Evolutionary conservation across 2,113 vertebrate species (phyloP).

Genomic region (Petromus typicus): DNA sequence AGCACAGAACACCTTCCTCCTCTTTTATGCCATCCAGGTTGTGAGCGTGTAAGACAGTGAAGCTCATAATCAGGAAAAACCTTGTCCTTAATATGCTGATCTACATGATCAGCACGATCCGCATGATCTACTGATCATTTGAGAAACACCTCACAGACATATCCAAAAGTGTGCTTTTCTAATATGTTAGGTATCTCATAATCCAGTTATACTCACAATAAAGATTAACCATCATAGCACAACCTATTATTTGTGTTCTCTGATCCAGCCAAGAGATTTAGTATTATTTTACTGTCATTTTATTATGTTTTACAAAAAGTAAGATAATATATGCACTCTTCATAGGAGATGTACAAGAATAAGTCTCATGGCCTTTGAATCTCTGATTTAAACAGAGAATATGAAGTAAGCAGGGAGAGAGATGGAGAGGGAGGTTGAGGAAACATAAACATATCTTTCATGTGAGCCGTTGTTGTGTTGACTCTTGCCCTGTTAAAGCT

Average conservation of each 20-base stretch:
- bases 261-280: slow-evolving; percentile 8
- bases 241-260: background rate
- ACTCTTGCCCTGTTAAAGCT: background rate
- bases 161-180: background rate
- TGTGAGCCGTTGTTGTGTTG: background rate
- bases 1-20: background rate
- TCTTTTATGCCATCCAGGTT: background rate
- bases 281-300: background rate
- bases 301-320: background rate
- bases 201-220: background rate
- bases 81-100: background rate
- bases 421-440: background rate
- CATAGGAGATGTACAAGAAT: background rate
- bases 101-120: too few relatives aligned
- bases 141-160: background rate
- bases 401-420: background rate
- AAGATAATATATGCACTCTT: background rate
- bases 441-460: background rate
- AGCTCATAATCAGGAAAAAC: background rate
- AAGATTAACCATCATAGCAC: background rate
- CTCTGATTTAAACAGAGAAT: background rate
- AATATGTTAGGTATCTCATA: background rate
- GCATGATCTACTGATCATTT: too few relatives aligned
- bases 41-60: background rate
- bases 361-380: background rate